Percentiles rank a stretch among this genome's conserved stretches.
These are phyloP conservation scores for Synchiropus splendidus DNA, from an alignment of 2,113 vertebrate genomes.

Conservation along the genomic window DNA sequence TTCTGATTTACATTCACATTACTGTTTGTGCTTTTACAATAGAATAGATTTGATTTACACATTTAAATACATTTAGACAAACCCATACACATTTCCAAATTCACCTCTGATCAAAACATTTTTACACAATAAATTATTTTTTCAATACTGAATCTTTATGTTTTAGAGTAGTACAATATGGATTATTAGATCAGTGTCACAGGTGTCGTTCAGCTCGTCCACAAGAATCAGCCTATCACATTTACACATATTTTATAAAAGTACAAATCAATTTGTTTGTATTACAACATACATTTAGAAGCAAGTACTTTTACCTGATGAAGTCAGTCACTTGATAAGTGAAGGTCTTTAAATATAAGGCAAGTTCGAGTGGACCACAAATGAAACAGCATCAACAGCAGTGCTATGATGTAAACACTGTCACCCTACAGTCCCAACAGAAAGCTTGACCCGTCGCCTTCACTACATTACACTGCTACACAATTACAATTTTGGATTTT, in stretches of 20 bases:
- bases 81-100: slow-evolving; percentile 40
- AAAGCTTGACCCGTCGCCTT: slow-evolving; percentile 8
- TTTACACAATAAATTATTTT: slow-evolving; percentile 47
- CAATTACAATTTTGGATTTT: slow-evolving; percentile 14
- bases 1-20: slow-evolving; percentile 37
- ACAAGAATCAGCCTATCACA: too few relatives aligned
- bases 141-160: slow-evolving; percentile 20
- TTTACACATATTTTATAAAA: too few relatives aligned
- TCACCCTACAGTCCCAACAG: background rate
- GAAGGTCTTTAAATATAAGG: slow-evolving; percentile 2
- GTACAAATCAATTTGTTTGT: too few relatives aligned
- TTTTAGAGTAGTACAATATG: slow-evolving; percentile 1
- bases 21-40: slow-evolving; percentile 55
- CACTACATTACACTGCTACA: slow-evolving; percentile 8
- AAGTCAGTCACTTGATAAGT: background rate
- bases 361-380: background rate
- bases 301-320: background rate
- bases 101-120: slow-evolving; percentile 17
- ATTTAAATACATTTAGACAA: slow-evolving; percentile 35
- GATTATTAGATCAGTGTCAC: slow-evolving; percentile 11
- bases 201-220: background rate
- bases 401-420: background rate
- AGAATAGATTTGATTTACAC: slow-evolving; percentile 27
- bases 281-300: too few relatives aligned
- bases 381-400: background rate